phyloP scores from a whole-genome alignment of 2,113 vertebrate genomes.

The Lethenteron reissneri region DNA sequence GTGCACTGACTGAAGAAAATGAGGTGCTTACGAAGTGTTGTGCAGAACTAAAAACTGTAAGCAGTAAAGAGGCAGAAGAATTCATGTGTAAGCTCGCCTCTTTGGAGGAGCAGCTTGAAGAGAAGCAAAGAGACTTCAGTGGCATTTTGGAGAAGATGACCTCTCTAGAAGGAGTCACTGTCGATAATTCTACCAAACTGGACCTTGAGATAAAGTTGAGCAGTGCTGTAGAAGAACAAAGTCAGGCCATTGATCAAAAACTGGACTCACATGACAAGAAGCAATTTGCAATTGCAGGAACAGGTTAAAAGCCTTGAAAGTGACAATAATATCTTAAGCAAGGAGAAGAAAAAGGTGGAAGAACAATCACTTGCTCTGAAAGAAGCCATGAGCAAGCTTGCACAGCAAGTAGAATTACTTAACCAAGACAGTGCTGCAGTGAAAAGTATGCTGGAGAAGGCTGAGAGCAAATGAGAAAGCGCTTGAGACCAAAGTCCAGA shows the following conservation, averaged over 20 bases:
- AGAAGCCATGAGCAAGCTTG: too few species aligned
- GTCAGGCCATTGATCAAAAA: slow-evolving; percentile 29
- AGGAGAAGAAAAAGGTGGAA: too few species aligned
- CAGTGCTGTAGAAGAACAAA: slow-evolving; percentile 29
- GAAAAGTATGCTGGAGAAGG: slow-evolving; percentile 27
- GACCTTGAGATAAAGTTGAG: slow-evolving; percentile 28
- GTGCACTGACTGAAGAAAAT: slow-evolving; percentile 23
- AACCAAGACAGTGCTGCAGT: slow-evolving; percentile 38
- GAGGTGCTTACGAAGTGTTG: slow-evolving; percentile 21
- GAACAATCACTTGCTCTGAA: too few species aligned
- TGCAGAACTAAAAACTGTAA: slow-evolving; percentile 17
- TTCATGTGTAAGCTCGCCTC: slow-evolving; percentile 22
- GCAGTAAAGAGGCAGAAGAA: slow-evolving; percentile 20
- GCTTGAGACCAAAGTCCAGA: slow-evolving; percentile 46
- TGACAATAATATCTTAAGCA: too few species aligned
- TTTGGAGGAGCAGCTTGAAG: slow-evolving; percentile 37
- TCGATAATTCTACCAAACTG: slow-evolving; percentile 20
- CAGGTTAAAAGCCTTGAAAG: slow-evolving; percentile 18
- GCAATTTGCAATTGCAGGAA: slow-evolving; percentile 46
- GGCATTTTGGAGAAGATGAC: slow-evolving; percentile 29
- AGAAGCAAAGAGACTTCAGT: slow-evolving; percentile 29
- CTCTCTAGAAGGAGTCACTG: too few species aligned
- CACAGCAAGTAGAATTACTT: slow-evolving; percentile 25
- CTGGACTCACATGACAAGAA: slow-evolving; percentile 31
- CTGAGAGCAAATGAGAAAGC: slow-evolving; percentile 32